These are phyloP conservation scores for Lutjanus argentimaculatus DNA, from an alignment of 2,797 vertebrate genomes.

Conservation along the genomic window DNA sequence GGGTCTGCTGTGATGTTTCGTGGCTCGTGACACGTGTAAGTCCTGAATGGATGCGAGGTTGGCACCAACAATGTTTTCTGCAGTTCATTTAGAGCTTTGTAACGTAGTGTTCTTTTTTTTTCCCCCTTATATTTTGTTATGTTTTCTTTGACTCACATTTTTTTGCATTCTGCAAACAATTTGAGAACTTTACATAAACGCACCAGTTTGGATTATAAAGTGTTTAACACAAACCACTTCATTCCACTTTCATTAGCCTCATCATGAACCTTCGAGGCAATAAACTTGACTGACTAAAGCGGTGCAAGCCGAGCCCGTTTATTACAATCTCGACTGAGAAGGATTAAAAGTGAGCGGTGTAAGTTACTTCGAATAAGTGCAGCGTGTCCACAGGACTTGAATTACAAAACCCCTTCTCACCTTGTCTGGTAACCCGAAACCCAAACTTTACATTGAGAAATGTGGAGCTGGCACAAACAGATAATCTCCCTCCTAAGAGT, in stretches of 20 bases:
- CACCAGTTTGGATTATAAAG: constrained; percentile 2
- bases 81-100: not conserved
- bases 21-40: not conserved
- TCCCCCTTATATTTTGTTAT: not conserved
- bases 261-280: constrained; percentile 51
- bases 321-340: constrained; percentile 61
- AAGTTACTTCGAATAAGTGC: constrained; percentile 62
- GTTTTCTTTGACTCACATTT: not conserved
- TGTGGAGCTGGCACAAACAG: constrained; percentile 76
- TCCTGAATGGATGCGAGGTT: not conserved
- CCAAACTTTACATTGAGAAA: constrained; percentile 77
- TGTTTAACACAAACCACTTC: constrained; percentile 50
- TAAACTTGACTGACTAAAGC: constrained; percentile 65
- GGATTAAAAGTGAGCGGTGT: constrained; percentile 64
- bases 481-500: constrained; percentile 65
- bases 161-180: not conserved
- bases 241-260: constrained; percentile 54
- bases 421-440: constrained; percentile 79
- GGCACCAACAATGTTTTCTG: not conserved
- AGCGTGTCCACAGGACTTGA: constrained; percentile 55
- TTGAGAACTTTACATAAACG: not conserved
- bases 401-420: constrained; percentile 79
- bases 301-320: constrained; percentile 58
- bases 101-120: not conserved
- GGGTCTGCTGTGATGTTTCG: not conserved